Conservation (phyloP, 2,797 vertebrate species). For the Hydrolagus colliei region DNA sequence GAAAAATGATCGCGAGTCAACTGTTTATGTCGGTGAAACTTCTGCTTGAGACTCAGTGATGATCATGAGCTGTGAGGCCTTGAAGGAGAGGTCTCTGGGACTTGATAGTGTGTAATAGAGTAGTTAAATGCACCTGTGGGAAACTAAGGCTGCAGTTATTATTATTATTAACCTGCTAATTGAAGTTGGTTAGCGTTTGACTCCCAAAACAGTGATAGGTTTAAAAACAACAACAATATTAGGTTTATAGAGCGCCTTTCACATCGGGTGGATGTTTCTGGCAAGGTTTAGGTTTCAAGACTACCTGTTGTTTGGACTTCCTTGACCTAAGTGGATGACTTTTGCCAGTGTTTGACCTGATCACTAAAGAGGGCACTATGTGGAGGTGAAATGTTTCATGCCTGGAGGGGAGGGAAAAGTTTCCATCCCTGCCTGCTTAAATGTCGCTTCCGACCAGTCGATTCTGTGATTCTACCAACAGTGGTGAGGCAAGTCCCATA, state of each 20-base stretch:
- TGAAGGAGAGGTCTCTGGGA: neutral
- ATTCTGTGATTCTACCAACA: too few species aligned
- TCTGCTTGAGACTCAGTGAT: constrained; percentile 14
- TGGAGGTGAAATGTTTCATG: neutral
- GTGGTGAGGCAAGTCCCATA: too few species aligned
- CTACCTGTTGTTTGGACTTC: constrained; percentile 13
- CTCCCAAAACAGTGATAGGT: constrained; percentile 10
- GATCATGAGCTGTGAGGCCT: neutral
- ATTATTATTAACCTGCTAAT: neutral
- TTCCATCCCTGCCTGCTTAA: neutral
- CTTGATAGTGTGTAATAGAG: neutral
- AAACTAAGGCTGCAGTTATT: neutral
- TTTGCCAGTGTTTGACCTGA: neutral
- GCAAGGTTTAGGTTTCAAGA: neutral
- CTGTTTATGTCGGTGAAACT: constrained; percentile 1
- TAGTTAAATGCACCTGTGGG: constrained; percentile 22
- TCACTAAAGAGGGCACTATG: neutral
- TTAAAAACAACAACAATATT: neutral
- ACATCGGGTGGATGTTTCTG: too few species aligned
- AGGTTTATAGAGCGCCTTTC: too few species aligned
- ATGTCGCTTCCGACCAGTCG: neutral
- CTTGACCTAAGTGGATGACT: constrained; percentile 20
- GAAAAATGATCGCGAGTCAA: constrained; percentile 26
- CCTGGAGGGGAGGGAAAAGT: neutral
- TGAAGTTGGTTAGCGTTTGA: constrained; percentile 25